Evolutionary conservation across 2,797 vertebrate genomes (phyloP), one percentile per base, ranked within the genome.

Genomic region (Cossypha niveicapilla): DNA sequence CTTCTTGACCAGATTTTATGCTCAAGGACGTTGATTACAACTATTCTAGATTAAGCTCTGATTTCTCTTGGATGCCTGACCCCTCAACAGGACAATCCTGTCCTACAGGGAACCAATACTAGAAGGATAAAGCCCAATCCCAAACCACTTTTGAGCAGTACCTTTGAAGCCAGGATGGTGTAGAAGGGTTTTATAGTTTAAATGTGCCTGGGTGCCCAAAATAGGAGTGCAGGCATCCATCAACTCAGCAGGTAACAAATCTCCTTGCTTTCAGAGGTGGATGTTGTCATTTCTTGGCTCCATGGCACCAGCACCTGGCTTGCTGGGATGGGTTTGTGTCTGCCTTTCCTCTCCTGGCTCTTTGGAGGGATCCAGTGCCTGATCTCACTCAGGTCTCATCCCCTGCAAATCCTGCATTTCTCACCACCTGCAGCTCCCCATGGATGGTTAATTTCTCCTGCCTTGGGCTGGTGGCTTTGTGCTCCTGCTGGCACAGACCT

Each of bases 251-350:
- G 58, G 82, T 90, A 65, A 70, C 76, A 88, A 66, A 91, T 84
- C 54, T 86, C 65, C 0, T 4, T 66, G 82, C 75, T 83, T 88
- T 10, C 4, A 82, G 79, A 85, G 27, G 72, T 18, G 0, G 42
- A 78, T 95, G 87, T 68, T 15, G 54, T 91, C 75, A 92, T 65
- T 50, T 28, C 58, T 90, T 92, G 85, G 79, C 79, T 90, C 41
- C 0, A 0, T 91, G 95, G 93, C 65, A 86, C 61, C 57, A 72
- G 58, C 90, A 90, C 90, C 90, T 93, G 92, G 61, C 58, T 70
- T 48, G 25, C 42, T 78, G 75, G 39, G 72, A 24, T 32, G 3
- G 4, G 25, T 74, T 83, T 72, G 30, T 61, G 28, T 68, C 68
- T 96, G 71, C 32, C 57, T 94, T 87, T 91, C 57, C 62, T 91